These are phyloP conservation scores for Mallotus villosus DNA, from an alignment of 2,797 vertebrate genomes.

Conservation along the genomic window DNA sequence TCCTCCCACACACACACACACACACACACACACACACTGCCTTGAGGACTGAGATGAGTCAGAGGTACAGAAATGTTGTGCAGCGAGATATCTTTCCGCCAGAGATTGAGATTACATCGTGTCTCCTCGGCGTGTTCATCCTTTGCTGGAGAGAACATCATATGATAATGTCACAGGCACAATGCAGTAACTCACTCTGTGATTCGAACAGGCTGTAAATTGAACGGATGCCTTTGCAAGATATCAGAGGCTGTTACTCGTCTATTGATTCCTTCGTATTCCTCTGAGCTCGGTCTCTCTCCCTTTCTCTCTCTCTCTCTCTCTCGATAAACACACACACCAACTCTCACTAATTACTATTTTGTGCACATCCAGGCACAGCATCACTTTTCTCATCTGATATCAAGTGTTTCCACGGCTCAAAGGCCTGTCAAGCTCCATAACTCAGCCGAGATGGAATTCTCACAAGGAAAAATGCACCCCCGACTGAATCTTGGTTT, in stretches of 20 bases:
- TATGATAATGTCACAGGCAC: too few species aligned
- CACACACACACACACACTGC: constrained; percentile 37
- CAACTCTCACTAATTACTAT: constrained; percentile 15
- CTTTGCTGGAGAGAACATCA: too few species aligned
- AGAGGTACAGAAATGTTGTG: constrained; percentile 19
- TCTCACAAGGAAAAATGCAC: constrained; percentile 51
- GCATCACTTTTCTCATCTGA: constrained; percentile 7
- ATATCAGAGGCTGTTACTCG: too few species aligned
- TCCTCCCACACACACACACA: constrained; percentile 43
- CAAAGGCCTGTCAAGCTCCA: constrained; percentile 49
- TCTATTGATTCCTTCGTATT: too few species aligned
- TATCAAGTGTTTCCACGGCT: constrained; percentile 46
- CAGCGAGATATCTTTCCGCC: constrained; percentile 32
- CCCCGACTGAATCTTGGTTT: constrained; percentile 42
- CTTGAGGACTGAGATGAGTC: constrained; percentile 23
- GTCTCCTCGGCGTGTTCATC: too few species aligned
- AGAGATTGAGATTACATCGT: constrained; percentile 9
- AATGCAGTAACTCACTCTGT: too few species aligned
- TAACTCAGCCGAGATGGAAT: constrained; percentile 35
- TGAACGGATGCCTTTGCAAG: too few species aligned
- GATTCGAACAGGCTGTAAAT: too few species aligned
- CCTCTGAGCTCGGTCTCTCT: background rate
- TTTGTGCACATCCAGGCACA: constrained; percentile 19
- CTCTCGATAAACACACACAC: constrained; percentile 8
- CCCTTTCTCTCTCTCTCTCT: constrained; percentile 5